Evolutionary conservation across 2,888 invertebrate species (phyloP), one percentile per base, ranked within the genome.

Genomic region (Machimus rusticus): DNA sequence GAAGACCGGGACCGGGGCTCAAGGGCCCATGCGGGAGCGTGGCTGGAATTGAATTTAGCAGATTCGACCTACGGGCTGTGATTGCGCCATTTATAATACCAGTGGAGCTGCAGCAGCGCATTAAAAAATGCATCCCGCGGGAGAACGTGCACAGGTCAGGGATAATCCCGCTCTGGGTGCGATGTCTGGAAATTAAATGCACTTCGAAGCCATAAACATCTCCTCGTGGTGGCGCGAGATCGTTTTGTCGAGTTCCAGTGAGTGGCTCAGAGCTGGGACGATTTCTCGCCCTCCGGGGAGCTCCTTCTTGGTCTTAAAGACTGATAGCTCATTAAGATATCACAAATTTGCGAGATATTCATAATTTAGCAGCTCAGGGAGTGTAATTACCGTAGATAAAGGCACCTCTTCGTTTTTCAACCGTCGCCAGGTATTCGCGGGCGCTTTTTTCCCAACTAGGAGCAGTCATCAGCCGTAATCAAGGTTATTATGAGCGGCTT

Each of bases 21-120:
- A 78, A 78, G 57, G 28, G 66, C 23, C 28, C 66, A 28, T 66
- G 66, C 66, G 66, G 66, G 66, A 57, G 23, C 57, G 23, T 43
- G 78, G 78, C 43, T 78, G 39, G 78, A 78, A 78, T 78, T 78
- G 46, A 28, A 78, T 46, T 78, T 78, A 78, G 46, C 78, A 23
- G 78, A 16, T 46, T 46, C 46, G 46, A 46, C 39, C 28, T 78
- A 46, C 78, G 28, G 43, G 39, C 46, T 78, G 6, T 78, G 78
- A 78, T 78, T 78, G 78, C 39, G 14, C 28, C n/a, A 78, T 78
- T 78, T 77, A 16, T n/a, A 43, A 78, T 76, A 28, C n/a, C 8
- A 34, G 28, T n/a, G 5, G 28, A 66, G 66, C 2, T 19, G 51
- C 23, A 23, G 51, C 23, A 23, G 66, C 23, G 12, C 66, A 66